A percentile compares a stretch with the other conserved stretches of the same genome.
These are phyloP conservation scores for Petrocephalus sullivani DNA, from an alignment of 2,797 vertebrate species.

Conservation along the genomic window DNA sequence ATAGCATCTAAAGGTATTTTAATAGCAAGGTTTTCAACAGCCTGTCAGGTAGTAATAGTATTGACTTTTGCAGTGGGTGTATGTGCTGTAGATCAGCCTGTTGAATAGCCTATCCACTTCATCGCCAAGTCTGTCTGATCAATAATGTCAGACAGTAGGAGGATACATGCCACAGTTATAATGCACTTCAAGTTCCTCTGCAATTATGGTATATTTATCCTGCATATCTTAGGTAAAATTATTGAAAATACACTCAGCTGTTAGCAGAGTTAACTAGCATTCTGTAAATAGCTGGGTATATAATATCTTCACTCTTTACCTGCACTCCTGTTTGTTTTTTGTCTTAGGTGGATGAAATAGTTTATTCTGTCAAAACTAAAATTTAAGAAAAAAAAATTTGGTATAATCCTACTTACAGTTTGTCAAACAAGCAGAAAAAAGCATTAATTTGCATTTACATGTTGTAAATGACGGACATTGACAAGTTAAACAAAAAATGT, in stretches of 20 bases:
- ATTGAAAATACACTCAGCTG: not conserved
- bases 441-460: too few species aligned
- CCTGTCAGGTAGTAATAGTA: not conserved
- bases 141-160: not conserved
- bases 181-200: not conserved
- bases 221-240: not conserved
- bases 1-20: not conserved
- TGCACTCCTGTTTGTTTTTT: too few species aligned
- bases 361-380: too few species aligned
- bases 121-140: not conserved
- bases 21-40: not conserved
- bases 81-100: not conserved
- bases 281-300: not conserved
- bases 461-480: too few species aligned
- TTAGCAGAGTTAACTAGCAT: not conserved
- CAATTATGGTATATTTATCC: not conserved
- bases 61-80: not conserved
- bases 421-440: too few species aligned
- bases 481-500: too few species aligned
- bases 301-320: too few species aligned
- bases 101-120: not conserved
- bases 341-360: too few species aligned
- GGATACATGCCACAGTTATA: not conserved
- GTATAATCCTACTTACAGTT: too few species aligned
- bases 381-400: too few species aligned